Evolutionary conservation across 2,797 vertebrate genomes (phyloP).

Genomic region (Apodemus agrarius): DNA sequence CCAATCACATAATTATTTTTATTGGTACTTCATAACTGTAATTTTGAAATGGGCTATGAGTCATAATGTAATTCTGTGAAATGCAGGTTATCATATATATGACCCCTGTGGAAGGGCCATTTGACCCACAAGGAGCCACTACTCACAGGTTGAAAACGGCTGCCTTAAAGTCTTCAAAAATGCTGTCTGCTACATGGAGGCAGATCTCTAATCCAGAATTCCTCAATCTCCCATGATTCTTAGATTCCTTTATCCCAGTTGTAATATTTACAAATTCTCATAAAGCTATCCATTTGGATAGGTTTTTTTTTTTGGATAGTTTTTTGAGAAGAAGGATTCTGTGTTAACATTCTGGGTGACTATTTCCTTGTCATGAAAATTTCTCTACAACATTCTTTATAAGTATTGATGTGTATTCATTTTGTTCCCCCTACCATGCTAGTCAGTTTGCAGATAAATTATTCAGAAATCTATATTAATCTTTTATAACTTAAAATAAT

Average conservation of each 20-base stretch:
- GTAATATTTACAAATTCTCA: background rate
- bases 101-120: background rate
- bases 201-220: background rate
- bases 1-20: too few relatives aligned
- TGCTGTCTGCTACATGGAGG: background rate
- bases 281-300: background rate
- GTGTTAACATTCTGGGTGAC: background rate
- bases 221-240: background rate
- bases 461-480: slow-evolving; percentile 49
- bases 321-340: background rate
- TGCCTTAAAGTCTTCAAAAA: background rate
- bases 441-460: background rate
- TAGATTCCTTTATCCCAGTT: background rate
- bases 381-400: background rate
- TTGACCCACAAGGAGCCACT: background rate
- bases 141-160: background rate
- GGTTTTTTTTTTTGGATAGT: background rate
- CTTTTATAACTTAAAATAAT: slow-evolving; percentile 31
- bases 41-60: too few relatives aligned
- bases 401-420: background rate
- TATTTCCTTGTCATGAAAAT: slow-evolving; percentile 39
- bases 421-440: background rate
- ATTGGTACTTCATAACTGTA: too few relatives aligned
- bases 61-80: too few relatives aligned
- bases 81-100: too few relatives aligned